Percentiles rank a stretch among this genome's conserved stretches.
phyloP scores from a whole-genome alignment of 2,113 vertebrate species.

The Entelurus aequoreus region DNA sequence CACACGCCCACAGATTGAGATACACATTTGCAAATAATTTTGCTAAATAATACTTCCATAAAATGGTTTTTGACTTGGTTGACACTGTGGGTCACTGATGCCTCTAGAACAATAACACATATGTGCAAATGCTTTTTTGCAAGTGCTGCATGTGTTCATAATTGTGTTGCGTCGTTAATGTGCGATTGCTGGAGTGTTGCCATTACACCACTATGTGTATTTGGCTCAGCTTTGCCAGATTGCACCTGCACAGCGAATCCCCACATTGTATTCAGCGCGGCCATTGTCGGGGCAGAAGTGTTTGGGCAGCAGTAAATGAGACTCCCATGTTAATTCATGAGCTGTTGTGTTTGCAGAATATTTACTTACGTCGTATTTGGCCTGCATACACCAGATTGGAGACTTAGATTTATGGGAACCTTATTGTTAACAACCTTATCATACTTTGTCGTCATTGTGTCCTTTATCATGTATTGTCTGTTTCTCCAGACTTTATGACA shows the following conservation, averaged over 20 bases:
- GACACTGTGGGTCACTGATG: no score
- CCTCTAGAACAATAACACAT: no score
- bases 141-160: neutral
- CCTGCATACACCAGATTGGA: slow-evolving; percentile 13
- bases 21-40: no score
- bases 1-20: no score
- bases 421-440: neutral
- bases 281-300: slow-evolving; percentile 17
- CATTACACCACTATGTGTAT: slow-evolving; percentile 13
- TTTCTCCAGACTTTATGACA: slow-evolving; percentile 1
- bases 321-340: neutral
- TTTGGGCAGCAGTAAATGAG: slow-evolving; percentile 19
- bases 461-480: neutral
- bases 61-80: no score
- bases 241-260: slow-evolving; percentile 10
- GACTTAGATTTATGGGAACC: slow-evolving; percentile 1
- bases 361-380: neutral
- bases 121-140: neutral
- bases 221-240: neutral
- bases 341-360: neutral
- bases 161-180: neutral
- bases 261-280: slow-evolving; percentile 13
- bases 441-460: slow-evolving; percentile 3
- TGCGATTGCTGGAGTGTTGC: neutral
- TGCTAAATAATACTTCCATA: no score